Base-by-base conservation (phyloP, 2,797 vertebrate genomes). In the Carapus acus region DNA sequence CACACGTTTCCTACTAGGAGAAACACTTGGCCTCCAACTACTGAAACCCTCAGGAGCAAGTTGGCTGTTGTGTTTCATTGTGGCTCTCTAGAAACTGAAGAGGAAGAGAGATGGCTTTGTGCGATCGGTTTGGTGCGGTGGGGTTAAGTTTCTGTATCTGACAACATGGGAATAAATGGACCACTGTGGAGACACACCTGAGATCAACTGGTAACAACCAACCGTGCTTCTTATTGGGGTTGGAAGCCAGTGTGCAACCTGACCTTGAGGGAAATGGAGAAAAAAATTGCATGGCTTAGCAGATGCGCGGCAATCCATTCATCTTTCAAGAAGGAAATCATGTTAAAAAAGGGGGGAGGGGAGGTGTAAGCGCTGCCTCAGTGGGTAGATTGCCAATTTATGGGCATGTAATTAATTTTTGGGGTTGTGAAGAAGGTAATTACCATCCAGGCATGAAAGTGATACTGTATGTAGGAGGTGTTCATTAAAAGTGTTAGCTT, bases 331-430 rank as follows among this genome's bases (percentile, higher is more conserved):
- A 15, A n/a, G 55, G 54, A 53, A 77, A 76, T 80, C 48, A 53
- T 62, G 74, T 74, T 79, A 76, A 42, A 74, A 60, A 29, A 20
- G 58, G 11, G n/a, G n/a, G n/a, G n/a, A n/a, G n/a, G n/a, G n/a
- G n/a, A n/a, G n/a, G 49, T 55, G 57, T 51, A 64, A 77, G 75
- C 59, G 41, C 67, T 67, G 67, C 75, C 63, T 82, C 67, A 66
- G 51, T 67, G 66, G 66, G 40, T 73, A 81, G 79, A 79, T 71
- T 85, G 75, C 74, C 75, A 79, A 80, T 83, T 77, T 78, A 77
- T 73, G 57, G 54, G 45, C 58, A 69, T 73, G 52, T 82, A 84
- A 85, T 86, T 81, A 80, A 84, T 81, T 80, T 84, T 76, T 54
- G 61, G n/a, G 70, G 47, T 70, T 65, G 73, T 77, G 69, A 78